These are phyloP conservation scores for Lutraria rhynchaena DNA, from an alignment of 1,140 invertebrate genomes.

Conservation along the genomic window DNA sequence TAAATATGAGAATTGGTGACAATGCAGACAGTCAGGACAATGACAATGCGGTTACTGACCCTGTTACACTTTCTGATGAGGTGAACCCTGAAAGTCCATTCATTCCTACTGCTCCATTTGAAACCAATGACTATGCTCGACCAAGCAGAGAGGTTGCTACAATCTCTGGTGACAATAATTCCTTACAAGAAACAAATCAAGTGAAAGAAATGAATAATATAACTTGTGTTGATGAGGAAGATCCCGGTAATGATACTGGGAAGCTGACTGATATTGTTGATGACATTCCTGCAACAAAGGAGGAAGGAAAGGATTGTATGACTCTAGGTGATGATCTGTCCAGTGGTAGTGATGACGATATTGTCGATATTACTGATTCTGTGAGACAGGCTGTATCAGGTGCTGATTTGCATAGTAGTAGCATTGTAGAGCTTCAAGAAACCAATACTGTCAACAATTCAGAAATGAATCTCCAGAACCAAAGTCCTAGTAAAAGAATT, in stretches of 20 bases:
- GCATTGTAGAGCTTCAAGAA: no score
- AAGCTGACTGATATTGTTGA: not conserved
- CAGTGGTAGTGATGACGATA: not conserved
- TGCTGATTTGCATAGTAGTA: no score
- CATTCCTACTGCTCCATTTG: not conserved
- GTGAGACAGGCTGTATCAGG: not conserved
- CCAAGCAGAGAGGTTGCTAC: not conserved
- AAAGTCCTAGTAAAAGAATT: not conserved
- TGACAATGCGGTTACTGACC: not conserved
- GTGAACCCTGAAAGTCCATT: slow-evolving; percentile 26
- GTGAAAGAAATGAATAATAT: not conserved
- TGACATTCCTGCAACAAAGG: no score
- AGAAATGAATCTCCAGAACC: no score
- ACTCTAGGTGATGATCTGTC: no score
- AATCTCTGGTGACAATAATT: not conserved
- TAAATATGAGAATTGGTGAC: not conserved
- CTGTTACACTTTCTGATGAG: no score
- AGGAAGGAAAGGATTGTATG: no score
- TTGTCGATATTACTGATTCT: not conserved
- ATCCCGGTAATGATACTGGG: not conserved
- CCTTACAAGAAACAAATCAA: not conserved
- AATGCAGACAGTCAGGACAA: not conserved
- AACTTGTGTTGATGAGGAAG: not conserved
- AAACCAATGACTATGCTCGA: not conserved
- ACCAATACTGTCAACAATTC: no score